These are phyloP conservation scores for Netelia fuscicornis DNA, from an alignment of 2,888 invertebrate species.

Conservation along the genomic window DNA sequence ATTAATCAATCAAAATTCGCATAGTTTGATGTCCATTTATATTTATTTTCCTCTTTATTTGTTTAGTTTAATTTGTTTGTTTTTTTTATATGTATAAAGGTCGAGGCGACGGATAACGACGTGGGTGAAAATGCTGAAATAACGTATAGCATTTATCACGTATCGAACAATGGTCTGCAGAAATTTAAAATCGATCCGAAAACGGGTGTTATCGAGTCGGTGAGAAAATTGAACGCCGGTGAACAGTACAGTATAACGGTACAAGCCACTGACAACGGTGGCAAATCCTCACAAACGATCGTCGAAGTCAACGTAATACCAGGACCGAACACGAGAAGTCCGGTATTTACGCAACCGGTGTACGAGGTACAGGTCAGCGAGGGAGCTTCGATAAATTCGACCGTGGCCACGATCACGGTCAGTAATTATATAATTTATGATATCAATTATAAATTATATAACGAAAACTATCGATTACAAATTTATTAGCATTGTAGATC, in stretches of 20 bases:
- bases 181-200: constrained; percentile 94
- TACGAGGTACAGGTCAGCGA: constrained; percentile 96
- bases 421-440: neutral
- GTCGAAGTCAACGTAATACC: constrained; percentile 94
- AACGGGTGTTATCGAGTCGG: constrained; percentile 92
- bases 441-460: neutral
- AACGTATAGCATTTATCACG: constrained; percentile 94
- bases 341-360: constrained; percentile 92
- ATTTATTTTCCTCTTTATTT: constrained; percentile 8
- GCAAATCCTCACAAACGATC: constrained; percentile 93
- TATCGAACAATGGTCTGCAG: constrained; percentile 95
- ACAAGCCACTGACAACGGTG: constrained; percentile 92
- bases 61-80: neutral
- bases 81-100: constrained; percentile 84
- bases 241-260: constrained; percentile 96
- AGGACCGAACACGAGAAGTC: constrained; percentile 93
- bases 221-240: constrained; percentile 93
- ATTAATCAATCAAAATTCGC: no score
- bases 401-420: constrained; percentile 91
- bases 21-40: neutral
- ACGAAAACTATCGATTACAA: neutral
- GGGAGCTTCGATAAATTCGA: constrained; percentile 95
- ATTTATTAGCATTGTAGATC: no score
- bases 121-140: constrained; percentile 93
- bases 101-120: constrained; percentile 94